Conservation (phyloP, 1,140 invertebrate species). For the Penaeus japonicus region DNA sequence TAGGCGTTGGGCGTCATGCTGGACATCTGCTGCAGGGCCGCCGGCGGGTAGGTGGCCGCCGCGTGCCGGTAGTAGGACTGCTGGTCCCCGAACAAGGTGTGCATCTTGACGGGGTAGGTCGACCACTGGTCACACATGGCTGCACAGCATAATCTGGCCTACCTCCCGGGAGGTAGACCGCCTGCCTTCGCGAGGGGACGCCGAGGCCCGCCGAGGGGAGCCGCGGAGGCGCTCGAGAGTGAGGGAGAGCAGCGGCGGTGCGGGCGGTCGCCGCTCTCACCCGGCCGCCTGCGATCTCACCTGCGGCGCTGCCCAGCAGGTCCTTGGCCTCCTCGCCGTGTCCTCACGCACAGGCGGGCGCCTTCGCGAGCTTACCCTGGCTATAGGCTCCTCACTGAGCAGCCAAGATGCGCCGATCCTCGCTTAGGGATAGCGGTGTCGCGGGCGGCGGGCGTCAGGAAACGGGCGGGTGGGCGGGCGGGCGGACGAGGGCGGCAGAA, state of each 20-base stretch:
- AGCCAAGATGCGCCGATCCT: not conserved
- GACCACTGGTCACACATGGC: constrained; percentile 59
- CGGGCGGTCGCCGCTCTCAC: not conserved
- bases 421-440: not conserved
- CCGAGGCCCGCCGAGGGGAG: not conserved
- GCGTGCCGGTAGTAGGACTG: constrained; percentile 75
- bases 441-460: not conserved
- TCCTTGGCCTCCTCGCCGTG: too few species aligned
- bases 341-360: too few species aligned
- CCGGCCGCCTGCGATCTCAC: too few species aligned
- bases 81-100: constrained; percentile 80
- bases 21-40: constrained; percentile 62
- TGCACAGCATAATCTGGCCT: constrained; percentile 44
- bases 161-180: constrained; percentile 42
- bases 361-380: too few species aligned
- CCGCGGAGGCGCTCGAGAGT: not conserved
- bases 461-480: not conserved
- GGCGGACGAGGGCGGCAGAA: not conserved
- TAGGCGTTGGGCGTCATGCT: constrained; percentile 63
- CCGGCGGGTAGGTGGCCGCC: constrained; percentile 60
- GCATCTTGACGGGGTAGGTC: constrained; percentile 70
- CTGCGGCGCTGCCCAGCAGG: not conserved
- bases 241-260: not conserved
- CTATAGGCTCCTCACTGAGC: not conserved
- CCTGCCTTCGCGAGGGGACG: not conserved